Conservation (phyloP, 2,113 vertebrate species). For the Cryptoleucopteryx plumbea region DNA sequence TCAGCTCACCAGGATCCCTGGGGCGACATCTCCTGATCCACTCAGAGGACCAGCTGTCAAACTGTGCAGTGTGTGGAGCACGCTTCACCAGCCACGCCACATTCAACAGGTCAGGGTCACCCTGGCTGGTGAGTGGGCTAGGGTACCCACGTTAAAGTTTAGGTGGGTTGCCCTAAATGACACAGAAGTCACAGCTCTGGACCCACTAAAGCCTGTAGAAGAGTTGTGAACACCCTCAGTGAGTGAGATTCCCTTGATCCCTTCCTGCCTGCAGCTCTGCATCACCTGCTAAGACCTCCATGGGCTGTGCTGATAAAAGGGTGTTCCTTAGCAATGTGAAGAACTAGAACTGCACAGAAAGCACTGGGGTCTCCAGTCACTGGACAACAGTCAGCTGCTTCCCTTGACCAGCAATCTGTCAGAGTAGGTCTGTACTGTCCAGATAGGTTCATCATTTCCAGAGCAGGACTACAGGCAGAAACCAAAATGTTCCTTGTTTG, state of each 20-base stretch:
- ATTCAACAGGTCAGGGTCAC: conserved; percentile 88
- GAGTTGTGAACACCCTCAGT: neutral
- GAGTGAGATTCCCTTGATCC: neutral
- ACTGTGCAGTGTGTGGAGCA: conserved; percentile 94
- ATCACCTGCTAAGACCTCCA: neutral
- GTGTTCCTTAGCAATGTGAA: neutral
- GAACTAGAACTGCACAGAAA: neutral
- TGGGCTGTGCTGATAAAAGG: neutral
- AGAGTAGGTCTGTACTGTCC: neutral
- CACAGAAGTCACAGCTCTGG: neutral
- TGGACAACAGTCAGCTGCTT: neutral
- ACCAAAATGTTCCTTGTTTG: neutral
- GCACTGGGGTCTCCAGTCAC: neutral
- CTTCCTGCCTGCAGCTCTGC: neutral
- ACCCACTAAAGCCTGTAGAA: neutral
- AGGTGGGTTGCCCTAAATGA: neutral
- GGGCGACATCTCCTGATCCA: conserved; percentile 96
- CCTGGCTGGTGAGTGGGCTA: neutral
- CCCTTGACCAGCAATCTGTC: neutral
- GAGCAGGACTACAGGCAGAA: neutral
- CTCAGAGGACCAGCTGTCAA: conserved; percentile 94
- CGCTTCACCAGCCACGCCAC: conserved; percentile 93
- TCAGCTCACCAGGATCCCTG: conserved; percentile 93
- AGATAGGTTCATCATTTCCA: neutral
- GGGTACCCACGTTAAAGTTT: neutral